phyloP scores from a whole-genome alignment of 2,797 vertebrate species.

The Halcyon smyrnensis region DNA sequence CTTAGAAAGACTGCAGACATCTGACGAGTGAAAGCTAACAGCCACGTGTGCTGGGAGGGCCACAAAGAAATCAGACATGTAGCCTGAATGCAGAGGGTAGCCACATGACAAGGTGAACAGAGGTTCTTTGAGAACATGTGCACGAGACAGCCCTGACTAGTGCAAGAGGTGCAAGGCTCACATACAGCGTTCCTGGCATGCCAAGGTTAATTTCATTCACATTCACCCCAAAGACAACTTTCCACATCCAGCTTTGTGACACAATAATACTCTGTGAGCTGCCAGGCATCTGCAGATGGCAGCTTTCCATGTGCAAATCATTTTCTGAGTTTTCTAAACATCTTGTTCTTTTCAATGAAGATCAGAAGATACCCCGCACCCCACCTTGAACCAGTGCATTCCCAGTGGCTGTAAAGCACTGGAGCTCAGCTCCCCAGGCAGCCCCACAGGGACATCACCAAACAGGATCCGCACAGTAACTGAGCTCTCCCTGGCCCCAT shows the following conservation, averaged over 20 bases:
- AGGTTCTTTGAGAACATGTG: not conserved
- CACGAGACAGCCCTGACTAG: not conserved
- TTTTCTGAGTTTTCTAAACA: not conserved
- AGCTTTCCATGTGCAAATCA: constrained; percentile 1
- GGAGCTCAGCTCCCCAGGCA: not conserved
- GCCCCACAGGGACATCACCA: fast-evolving
- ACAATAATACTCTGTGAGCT: not conserved
- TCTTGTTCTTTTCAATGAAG: not conserved
- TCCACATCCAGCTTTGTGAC: not conserved
- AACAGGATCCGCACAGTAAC: not conserved
- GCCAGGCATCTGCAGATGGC: constrained; percentile 7
- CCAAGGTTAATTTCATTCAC: not conserved
- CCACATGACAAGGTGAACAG: not conserved
- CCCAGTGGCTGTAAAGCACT: not conserved
- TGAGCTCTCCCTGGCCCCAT: not conserved
- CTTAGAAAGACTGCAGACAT: not conserved
- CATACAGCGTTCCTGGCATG: not conserved
- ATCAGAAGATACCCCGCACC: not conserved
- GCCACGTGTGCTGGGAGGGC: fast-evolving
- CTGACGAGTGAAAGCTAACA: not conserved
- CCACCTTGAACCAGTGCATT: fast-evolving
- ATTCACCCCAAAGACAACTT: not conserved
- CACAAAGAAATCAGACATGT: fast-evolving
- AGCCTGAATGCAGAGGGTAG: not conserved
- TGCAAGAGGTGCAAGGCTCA: not conserved